phyloP scores from a whole-genome alignment of 92 coral and sea anemone species.

The Micromussa lordhowensis region DNA sequence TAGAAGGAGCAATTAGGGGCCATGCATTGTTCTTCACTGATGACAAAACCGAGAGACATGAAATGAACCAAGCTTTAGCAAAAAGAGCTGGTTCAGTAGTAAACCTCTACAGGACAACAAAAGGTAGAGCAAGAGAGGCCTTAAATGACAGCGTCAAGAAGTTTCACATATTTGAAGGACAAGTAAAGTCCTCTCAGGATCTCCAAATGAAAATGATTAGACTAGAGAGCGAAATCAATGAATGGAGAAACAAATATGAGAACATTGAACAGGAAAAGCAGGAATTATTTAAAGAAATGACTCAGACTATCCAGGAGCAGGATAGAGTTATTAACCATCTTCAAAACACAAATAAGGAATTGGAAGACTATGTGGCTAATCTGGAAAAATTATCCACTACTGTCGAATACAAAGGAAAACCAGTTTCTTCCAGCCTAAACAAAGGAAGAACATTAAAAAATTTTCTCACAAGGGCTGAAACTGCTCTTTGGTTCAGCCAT shows the following conservation, averaged over 20 bases:
- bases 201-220: constrained; percentile 15
- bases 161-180: constrained; percentile 60
- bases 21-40: constrained; percentile 48
- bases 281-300: constrained; percentile 59
- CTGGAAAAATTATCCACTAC: constrained; percentile 22
- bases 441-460: constrained; percentile 70
- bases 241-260: constrained; percentile 45
- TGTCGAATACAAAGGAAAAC: constrained; percentile 55
- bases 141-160: constrained; percentile 47
- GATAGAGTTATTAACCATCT: constrained; percentile 40
- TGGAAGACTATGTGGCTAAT: constrained; percentile 42
- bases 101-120: constrained; percentile 40
- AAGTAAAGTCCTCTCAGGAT: constrained; percentile 48
- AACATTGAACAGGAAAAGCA: constrained; percentile 56
- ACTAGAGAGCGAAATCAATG: constrained; percentile 35
- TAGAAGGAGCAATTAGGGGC: constrained; percentile 52
- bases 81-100: constrained; percentile 57
- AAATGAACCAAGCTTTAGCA: constrained; percentile 42
- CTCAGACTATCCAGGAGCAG: constrained; percentile 15
- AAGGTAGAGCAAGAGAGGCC: constrained; percentile 58
- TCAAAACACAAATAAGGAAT: constrained; percentile 50
- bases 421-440: constrained; percentile 52
- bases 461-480: constrained; percentile 69
- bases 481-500: constrained; percentile 78
- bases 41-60: constrained; percentile 44